phyloP scores from a whole-genome alignment of 1,140 invertebrate species.

The Samia ricini region DNA sequence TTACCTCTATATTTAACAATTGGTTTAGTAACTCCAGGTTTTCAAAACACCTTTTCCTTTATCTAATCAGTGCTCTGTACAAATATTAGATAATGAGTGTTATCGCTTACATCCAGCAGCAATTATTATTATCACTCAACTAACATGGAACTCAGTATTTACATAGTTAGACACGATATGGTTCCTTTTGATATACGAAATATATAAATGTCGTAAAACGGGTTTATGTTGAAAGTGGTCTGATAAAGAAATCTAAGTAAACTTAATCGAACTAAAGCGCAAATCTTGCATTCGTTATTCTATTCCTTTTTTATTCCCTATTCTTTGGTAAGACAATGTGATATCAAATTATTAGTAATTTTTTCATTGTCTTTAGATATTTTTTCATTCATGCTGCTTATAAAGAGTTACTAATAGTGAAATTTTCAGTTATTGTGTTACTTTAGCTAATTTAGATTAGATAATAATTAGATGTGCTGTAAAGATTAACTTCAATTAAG shows the following conservation, averaged over 20 bases:
- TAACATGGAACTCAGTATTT: slow-evolving; percentile 59
- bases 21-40: slow-evolving; percentile 32
- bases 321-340: neutral
- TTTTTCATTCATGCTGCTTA: no score
- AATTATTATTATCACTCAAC: slow-evolving; percentile 70
- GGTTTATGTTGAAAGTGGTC: slow-evolving; percentile 2
- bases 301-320: neutral
- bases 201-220: slow-evolving; percentile 1
- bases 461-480: no score
- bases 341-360: neutral
- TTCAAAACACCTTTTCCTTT: slow-evolving; percentile 49
- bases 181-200: slow-evolving; percentile 36
- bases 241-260: neutral
- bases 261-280: neutral
- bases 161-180: slow-evolving; percentile 57
- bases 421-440: no score
- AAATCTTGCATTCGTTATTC: neutral
- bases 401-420: no score
- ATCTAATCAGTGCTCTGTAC: slow-evolving; percentile 66
- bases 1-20: slow-evolving; percentile 12
- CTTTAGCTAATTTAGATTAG: no score
- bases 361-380: no score
- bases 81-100: slow-evolving; percentile 72
- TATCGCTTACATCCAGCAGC: slow-evolving; percentile 65
- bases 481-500: no score